Evolutionary conservation across 2,797 vertebrate genomes (phyloP).

Genomic region (Molothrus aeneus): DNA sequence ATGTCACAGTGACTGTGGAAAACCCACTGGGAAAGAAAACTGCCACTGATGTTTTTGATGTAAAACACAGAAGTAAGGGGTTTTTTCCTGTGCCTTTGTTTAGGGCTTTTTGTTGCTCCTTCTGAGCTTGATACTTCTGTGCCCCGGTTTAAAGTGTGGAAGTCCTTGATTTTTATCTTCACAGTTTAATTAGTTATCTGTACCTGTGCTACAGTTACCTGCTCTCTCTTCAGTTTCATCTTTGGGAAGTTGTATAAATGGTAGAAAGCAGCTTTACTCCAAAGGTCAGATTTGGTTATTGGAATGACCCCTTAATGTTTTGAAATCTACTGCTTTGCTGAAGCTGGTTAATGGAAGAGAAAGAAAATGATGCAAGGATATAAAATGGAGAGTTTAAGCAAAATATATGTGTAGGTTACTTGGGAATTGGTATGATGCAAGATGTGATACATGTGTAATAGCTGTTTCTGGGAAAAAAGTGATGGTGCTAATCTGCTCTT

Average conservation of each 20-base stretch:
- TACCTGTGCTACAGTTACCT: background rate
- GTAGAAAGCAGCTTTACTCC: background rate
- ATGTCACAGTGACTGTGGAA: constrained; percentile 70
- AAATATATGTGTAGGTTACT: background rate
- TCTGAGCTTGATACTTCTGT: background rate
- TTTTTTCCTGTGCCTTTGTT: background rate
- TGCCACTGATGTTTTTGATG: constrained; percentile 43
- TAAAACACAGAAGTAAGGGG: constrained; percentile 72
- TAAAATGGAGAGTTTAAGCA: background rate
- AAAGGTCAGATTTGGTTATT: background rate
- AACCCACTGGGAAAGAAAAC: constrained; percentile 69
- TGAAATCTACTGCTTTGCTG: background rate
- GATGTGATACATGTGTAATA: background rate
- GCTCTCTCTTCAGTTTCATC: background rate
- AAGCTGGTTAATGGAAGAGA: background rate
- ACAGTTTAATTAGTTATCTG: background rate
- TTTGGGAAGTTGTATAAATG: background rate
- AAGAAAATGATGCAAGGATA: background rate
- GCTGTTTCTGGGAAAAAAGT: background rate
- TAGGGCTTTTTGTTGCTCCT: background rate
- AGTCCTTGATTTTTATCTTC: background rate
- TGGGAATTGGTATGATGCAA: background rate
- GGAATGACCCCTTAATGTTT: background rate
- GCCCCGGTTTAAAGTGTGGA: background rate
- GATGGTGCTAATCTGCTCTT: background rate